Conservation (phyloP, 1,140 invertebrate genomes). For the Conopomorpha cramerella region DNA sequence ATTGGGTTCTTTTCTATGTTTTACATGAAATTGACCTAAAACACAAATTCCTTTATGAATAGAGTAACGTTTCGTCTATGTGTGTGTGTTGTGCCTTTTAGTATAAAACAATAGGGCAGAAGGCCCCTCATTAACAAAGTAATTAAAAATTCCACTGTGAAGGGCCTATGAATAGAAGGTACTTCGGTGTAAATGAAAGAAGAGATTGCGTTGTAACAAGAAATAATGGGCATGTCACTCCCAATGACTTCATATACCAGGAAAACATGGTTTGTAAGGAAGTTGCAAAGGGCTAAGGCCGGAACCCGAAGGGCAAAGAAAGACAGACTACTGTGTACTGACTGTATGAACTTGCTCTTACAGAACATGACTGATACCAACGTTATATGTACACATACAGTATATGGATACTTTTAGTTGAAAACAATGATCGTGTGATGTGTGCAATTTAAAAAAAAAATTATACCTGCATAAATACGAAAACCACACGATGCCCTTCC, state of each 20-base stretch:
- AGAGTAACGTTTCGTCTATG: no score
- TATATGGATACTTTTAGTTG: background rate
- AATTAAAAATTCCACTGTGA: slow-evolving; percentile 23
- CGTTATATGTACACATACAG: background rate
- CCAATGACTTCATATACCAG: slow-evolving; percentile 56
- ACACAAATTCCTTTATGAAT: no score
- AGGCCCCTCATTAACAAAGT: no score
- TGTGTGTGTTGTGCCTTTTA: no score
- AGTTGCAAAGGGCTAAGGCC: slow-evolving; percentile 17
- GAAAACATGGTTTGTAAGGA: slow-evolving; percentile 21
- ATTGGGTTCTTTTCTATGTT: no score
- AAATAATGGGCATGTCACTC: slow-evolving; percentile 56
- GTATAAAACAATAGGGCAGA: no score
- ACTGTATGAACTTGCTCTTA: background rate
- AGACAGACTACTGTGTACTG: background rate
- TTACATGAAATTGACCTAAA: no score
- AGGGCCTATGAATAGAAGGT: slow-evolving; percentile 5
- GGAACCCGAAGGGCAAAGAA: slow-evolving; percentile 2
- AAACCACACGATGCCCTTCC: background rate
- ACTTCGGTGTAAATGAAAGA: slow-evolving; percentile 36
- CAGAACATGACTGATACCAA: background rate
- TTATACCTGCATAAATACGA: background rate
- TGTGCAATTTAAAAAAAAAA: background rate
- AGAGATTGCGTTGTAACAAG: slow-evolving; percentile 21
- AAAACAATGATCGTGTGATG: background rate